Percentiles rank a stretch among this genome's conserved stretches.
phyloP scores from a whole-genome alignment of 2,113 vertebrate genomes.

The Greenwoodochromis staneri region DNA sequence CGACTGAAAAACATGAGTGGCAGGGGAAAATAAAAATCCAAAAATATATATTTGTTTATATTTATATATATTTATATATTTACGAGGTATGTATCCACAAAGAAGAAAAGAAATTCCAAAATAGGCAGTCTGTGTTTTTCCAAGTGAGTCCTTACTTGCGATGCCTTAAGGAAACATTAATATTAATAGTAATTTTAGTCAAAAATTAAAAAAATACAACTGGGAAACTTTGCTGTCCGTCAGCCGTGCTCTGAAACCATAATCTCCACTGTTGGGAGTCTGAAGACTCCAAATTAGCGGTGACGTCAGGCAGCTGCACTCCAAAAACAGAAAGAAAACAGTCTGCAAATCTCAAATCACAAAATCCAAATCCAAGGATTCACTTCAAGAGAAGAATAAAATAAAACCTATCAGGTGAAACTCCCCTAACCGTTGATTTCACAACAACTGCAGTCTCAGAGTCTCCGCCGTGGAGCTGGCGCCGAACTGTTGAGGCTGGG shows the following conservation, averaged over 20 bases:
- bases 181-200: slow-evolving; percentile 49
- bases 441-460: neutral
- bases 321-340: neutral
- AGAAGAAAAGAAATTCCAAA: slow-evolving; percentile 48
- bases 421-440: neutral
- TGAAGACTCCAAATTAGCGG: slow-evolving; percentile 31
- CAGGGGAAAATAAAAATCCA: slow-evolving; percentile 63
- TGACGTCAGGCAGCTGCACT: slow-evolving; percentile 18
- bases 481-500: neutral
- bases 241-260: slow-evolving; percentile 24
- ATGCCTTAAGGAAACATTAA: slow-evolving; percentile 56
- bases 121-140: slow-evolving; percentile 54
- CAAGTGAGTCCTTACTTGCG: slow-evolving; percentile 43
- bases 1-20: slow-evolving; percentile 7
- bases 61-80: slow-evolving; percentile 73
- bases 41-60: slow-evolving; percentile 76
- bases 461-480: neutral
- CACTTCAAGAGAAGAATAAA: neutral
- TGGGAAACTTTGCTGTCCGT: slow-evolving; percentile 42
- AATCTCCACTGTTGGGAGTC: slow-evolving; percentile 37
- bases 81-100: slow-evolving; percentile 77
- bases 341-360: neutral
- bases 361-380: slow-evolving; percentile 32
- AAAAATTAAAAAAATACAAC: slow-evolving; percentile 55
- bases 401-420: neutral